Evolutionary conservation across 30 jellyfish, hydroid and myxozoan species (phyloP).

Genomic region (Hydra vulgaris): DNA sequence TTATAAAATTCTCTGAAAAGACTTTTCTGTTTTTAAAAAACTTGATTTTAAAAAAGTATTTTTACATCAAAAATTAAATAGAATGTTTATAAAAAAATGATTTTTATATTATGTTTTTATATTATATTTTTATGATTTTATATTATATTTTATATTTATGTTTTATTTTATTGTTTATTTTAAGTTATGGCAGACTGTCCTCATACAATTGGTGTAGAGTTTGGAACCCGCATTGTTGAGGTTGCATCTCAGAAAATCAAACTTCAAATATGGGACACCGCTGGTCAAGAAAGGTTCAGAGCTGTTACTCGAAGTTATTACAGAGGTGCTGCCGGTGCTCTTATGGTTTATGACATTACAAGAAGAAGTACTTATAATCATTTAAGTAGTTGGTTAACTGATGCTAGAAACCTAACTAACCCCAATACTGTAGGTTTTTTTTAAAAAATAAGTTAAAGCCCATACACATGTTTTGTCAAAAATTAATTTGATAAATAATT

Average conservation of each 20-base stretch:
- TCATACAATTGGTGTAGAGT: slow-evolving; percentile 97
- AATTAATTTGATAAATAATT: neutral
- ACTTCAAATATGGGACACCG: slow-evolving; percentile 97
- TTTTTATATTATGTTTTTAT: too few relatives aligned
- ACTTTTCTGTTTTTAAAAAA: too few relatives aligned
- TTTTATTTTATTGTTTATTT: neutral
- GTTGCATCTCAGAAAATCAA: slow-evolving; percentile 96
- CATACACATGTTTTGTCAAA: neutral
- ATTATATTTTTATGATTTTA: too few relatives aligned
- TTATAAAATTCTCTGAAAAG: too few relatives aligned
- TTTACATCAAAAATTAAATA: too few relatives aligned
- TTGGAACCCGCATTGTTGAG: slow-evolving; percentile 97
- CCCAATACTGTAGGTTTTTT: slow-evolving; percentile 76
- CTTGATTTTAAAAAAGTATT: too few relatives aligned
- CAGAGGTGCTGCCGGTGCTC: slow-evolving; percentile 99
- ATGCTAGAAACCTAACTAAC: slow-evolving; percentile 89
- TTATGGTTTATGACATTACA: slow-evolving; percentile 96
- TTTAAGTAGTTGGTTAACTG: slow-evolving; percentile 97
- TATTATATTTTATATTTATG: too few relatives aligned
- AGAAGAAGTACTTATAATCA: slow-evolving; percentile 97
- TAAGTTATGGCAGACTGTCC: slow-evolving; percentile 99
- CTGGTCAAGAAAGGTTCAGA: slow-evolving; percentile 87
- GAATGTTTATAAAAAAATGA: too few relatives aligned
- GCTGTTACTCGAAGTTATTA: slow-evolving; percentile 97
- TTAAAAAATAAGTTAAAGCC: too few relatives aligned